Percentiles rank a stretch among this genome's conserved stretches.
Evolutionary conservation across 1,140 invertebrate genomes (phyloP).

Genomic region (Myzus persicae): DNA sequence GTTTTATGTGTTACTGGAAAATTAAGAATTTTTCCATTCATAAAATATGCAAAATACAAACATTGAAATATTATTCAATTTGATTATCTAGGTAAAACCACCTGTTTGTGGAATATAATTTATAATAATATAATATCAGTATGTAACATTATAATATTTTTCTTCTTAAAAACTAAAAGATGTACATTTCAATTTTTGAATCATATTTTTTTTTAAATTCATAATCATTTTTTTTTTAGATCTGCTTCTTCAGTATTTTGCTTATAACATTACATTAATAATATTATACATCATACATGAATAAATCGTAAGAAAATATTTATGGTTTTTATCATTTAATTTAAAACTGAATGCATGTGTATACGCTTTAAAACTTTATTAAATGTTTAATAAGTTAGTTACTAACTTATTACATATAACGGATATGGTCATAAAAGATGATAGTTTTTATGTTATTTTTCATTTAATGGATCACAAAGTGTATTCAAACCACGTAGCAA

Average conservation of each 20-base stretch:
- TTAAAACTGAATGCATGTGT: background rate
- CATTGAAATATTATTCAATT: background rate
- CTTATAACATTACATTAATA: background rate
- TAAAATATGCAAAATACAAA: background rate
- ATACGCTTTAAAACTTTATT: background rate
- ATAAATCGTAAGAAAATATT: background rate
- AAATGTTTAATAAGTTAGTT: conserved; percentile 6
- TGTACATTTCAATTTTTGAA: too few relatives aligned
- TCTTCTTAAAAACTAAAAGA: background rate
- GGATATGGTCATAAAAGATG: background rate
- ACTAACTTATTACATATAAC: background rate
- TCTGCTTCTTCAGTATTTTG: background rate
- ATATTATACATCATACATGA: background rate
- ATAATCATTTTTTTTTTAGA: background rate
- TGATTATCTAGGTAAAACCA: background rate
- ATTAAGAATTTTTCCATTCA: background rate
- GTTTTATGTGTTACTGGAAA: background rate
- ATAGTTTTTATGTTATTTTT: background rate
- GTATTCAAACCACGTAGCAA: conserved; percentile 22
- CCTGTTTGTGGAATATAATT: background rate
- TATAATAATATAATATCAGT: too few relatives aligned
- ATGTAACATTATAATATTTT: background rate
- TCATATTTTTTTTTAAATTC: too few relatives aligned
- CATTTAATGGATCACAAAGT: background rate
- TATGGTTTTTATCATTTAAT: background rate